Percentiles rank a stretch among this genome's conserved stretches.
These are phyloP conservation scores for Ariolimax columbianus DNA, from an alignment of 2,888 invertebrate genomes.

Conservation along the genomic window DNA sequence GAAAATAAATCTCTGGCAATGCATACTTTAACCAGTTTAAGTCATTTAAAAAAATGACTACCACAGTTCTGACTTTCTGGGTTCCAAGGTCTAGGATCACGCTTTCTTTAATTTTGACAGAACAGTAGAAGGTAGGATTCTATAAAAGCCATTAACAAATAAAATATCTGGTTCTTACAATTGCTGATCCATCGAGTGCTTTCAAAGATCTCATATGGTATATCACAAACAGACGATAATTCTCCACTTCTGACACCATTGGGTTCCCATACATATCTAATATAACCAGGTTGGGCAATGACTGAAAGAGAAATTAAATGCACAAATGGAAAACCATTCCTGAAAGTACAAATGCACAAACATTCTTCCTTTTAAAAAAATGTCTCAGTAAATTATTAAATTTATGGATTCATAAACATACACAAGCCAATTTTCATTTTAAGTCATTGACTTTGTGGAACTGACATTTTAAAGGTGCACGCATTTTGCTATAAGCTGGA, in stretches of 20 bases:
- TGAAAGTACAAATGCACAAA: not conserved
- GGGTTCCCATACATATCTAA: constrained; percentile 78
- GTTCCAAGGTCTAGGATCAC: not conserved
- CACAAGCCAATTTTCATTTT: too few species aligned
- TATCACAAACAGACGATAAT: constrained; percentile 78
- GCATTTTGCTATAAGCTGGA: too few species aligned
- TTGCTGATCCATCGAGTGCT: constrained; percentile 77
- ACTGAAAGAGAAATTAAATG: constrained; percentile 57
- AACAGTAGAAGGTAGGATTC: not conserved
- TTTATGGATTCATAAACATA: too few species aligned
- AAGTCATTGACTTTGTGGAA: too few species aligned
- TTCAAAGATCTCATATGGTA: constrained; percentile 78
- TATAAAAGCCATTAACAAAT: not conserved
- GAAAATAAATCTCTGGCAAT: too few species aligned
- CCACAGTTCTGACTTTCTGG: too few species aligned
- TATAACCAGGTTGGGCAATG: constrained; percentile 74
- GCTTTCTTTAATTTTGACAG: not conserved
- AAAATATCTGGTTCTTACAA: constrained; percentile 68
- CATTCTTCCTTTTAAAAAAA: not conserved
- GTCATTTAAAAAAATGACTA: not conserved
- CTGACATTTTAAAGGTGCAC: too few species aligned
- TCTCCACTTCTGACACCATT: constrained; percentile 72
- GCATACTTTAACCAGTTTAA: too few species aligned
- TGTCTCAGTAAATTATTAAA: not conserved
- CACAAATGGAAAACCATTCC: not conserved